Percentiles rank a stretch among this genome's conserved stretches.
Evolutionary conservation across 2,797 vertebrate genomes (phyloP).

Genomic region (Neopelma chrysocephalum): DNA sequence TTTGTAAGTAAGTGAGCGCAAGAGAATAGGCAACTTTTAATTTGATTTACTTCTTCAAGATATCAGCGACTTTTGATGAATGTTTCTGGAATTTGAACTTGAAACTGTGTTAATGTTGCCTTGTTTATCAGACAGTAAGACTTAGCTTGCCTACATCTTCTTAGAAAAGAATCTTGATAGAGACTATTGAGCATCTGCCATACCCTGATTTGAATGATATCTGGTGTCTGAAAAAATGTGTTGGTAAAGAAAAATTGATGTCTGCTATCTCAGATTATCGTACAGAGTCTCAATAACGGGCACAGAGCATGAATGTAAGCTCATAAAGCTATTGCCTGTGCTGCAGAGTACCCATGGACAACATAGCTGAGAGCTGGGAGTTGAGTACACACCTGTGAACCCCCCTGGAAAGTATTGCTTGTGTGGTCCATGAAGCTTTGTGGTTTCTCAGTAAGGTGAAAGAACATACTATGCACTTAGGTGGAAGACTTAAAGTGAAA

Average conservation of each 20-base stretch:
- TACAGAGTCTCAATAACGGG: background rate
- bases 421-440: background rate
- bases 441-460: background rate
- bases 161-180: background rate
- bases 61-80: slow-evolving; percentile 71
- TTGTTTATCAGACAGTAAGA: background rate
- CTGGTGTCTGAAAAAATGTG: background rate
- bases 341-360: background rate
- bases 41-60: slow-evolving; percentile 56
- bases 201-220: background rate
- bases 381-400: background rate
- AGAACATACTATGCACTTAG: background rate
- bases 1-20: slow-evolving; percentile 66
- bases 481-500: background rate
- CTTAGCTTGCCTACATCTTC: background rate
- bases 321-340: background rate
- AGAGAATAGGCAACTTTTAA: slow-evolving; percentile 63
- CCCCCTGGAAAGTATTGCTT: background rate
- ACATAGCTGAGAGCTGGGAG: background rate
- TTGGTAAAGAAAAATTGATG: background rate
- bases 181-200: background rate
- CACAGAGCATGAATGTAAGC: background rate
- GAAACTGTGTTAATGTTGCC: slow-evolving; percentile 14
- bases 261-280: background rate
- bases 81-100: slow-evolving; percentile 66